Evolutionary conservation across 2,888 invertebrate species (phyloP).

Genomic region (Lordiphosa fenestrarum): DNA sequence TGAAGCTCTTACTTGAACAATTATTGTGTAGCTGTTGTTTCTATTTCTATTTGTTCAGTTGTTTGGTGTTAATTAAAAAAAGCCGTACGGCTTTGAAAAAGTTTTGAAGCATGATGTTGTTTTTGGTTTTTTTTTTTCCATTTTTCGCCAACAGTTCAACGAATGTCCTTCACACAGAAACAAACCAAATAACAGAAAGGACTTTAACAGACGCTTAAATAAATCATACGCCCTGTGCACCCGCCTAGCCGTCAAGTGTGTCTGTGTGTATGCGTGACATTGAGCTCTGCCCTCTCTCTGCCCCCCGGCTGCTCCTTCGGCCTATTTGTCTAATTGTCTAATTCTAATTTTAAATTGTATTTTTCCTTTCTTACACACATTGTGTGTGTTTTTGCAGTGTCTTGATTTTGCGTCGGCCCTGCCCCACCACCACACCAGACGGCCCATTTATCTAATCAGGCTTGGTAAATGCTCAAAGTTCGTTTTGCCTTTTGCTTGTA

Average conservation of each 20-base stretch:
- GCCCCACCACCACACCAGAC: not conserved
- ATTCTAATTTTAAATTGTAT: constrained; percentile 59
- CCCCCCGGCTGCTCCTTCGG: constrained; percentile 1
- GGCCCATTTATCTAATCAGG: constrained; percentile 62
- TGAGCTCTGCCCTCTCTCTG: constrained; percentile 34
- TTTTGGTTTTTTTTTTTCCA: constrained; percentile 28
- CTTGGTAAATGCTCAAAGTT: constrained; percentile 56
- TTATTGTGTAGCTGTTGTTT: not conserved
- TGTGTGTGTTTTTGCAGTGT: constrained; percentile 18
- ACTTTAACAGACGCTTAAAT: constrained; percentile 69
- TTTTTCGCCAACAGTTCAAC: constrained; percentile 48
- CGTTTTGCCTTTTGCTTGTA: constrained; percentile 47
- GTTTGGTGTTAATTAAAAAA: constrained; percentile 47
- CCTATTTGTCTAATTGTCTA: constrained; percentile 69
- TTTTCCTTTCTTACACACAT: constrained; percentile 17
- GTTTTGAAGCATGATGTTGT: constrained; percentile 30
- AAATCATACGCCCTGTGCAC: constrained; percentile 63
- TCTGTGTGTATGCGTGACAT: constrained; percentile 49
- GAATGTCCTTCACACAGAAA: constrained; percentile 49
- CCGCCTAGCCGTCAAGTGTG: constrained; percentile 26
- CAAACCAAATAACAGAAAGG: constrained; percentile 45
- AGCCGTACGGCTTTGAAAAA: constrained; percentile 30
- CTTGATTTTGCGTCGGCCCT: constrained; percentile 13
- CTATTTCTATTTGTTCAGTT: constrained; percentile 5
- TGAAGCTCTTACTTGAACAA: not conserved